These are phyloP conservation scores for Sebastes nivosus DNA, from an alignment of 2,797 vertebrate species.

Conservation along the genomic window DNA sequence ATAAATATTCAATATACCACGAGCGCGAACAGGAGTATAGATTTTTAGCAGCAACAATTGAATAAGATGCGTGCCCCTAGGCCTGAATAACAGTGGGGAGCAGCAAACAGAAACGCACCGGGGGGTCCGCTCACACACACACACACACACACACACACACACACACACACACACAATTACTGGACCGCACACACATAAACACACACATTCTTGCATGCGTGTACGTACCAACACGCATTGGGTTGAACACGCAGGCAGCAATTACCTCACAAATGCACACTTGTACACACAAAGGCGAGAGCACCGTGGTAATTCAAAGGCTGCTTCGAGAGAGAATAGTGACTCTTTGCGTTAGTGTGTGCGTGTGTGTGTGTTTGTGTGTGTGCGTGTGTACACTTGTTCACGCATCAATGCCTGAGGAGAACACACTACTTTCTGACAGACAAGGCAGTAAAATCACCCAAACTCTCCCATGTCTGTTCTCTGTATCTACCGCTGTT, in stretches of 20 bases:
- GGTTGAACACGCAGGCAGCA: slow-evolving; percentile 30
- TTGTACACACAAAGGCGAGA: slow-evolving; percentile 16
- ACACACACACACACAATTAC: slow-evolving; percentile 10
- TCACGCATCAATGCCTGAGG: slow-evolving; percentile 35
- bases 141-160: not conserved
- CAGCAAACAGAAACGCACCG: slow-evolving; percentile 51
- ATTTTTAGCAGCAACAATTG: slow-evolving; percentile 46
- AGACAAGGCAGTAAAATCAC: slow-evolving; percentile 17
- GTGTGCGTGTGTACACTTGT: not conserved
- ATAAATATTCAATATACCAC: slow-evolving; percentile 25
- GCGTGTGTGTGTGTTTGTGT: not conserved
- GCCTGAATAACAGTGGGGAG: slow-evolving; percentile 31
- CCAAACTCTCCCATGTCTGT: not conserved
- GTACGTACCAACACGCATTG: not conserved
- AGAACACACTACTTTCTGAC: slow-evolving; percentile 32
- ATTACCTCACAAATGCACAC: slow-evolving; percentile 39
- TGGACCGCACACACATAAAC: not conserved
- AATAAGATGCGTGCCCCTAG: slow-evolving; percentile 32
- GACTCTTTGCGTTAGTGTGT: not conserved
- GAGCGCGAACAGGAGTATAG: slow-evolving; percentile 5
- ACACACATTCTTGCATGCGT: not conserved
- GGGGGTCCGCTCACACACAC: slow-evolving; percentile 31
- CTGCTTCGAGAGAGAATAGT: not conserved
- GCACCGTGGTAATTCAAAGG: slow-evolving; percentile 48
- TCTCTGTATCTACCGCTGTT: not conserved